Conservation (phyloP, 2,888 invertebrate genomes). For the Epinotia nisella region DNA sequence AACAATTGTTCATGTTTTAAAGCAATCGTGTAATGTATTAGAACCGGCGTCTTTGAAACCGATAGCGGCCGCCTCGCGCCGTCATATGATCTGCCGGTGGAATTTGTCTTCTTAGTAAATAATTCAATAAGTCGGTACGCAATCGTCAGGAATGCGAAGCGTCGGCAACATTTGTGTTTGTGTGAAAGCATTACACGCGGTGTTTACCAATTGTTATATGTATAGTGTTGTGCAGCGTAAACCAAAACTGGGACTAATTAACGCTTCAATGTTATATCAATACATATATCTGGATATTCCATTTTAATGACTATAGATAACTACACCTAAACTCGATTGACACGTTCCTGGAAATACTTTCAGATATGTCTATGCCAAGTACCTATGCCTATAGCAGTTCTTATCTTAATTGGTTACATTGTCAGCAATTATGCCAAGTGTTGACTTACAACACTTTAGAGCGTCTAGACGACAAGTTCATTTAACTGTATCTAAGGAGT, state of each 20-base stretch:
- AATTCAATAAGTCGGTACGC: conserved; percentile 62
- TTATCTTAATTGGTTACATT: conserved; percentile 39
- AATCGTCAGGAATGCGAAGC: conserved; percentile 64
- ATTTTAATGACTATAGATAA: background rate
- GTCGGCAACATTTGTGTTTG: conserved; percentile 60
- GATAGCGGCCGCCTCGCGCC: conserved; percentile 48
- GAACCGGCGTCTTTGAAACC: conserved; percentile 56
- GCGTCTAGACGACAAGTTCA: conserved; percentile 30
- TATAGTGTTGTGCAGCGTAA: conserved; percentile 52
- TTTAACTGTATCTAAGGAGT: conserved; percentile 15
- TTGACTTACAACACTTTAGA: conserved; percentile 32
- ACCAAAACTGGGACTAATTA: conserved; percentile 46
- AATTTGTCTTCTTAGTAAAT: conserved; percentile 70
- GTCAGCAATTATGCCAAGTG: conserved; percentile 37
- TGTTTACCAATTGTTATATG: conserved; percentile 39
- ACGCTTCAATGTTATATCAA: background rate
- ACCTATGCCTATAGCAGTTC: background rate
- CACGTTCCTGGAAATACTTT: conserved; percentile 5
- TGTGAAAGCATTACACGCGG: conserved; percentile 34
- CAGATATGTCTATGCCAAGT: conserved; percentile 24
- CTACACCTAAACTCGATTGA: background rate
- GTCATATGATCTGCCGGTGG: conserved; percentile 66
- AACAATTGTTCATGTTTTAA: conserved; percentile 27
- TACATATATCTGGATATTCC: background rate
- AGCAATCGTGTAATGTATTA: conserved; percentile 23